Base-by-base conservation (phyloP, 2,888 invertebrate genomes). In the Podotricha telesiphe region DNA sequence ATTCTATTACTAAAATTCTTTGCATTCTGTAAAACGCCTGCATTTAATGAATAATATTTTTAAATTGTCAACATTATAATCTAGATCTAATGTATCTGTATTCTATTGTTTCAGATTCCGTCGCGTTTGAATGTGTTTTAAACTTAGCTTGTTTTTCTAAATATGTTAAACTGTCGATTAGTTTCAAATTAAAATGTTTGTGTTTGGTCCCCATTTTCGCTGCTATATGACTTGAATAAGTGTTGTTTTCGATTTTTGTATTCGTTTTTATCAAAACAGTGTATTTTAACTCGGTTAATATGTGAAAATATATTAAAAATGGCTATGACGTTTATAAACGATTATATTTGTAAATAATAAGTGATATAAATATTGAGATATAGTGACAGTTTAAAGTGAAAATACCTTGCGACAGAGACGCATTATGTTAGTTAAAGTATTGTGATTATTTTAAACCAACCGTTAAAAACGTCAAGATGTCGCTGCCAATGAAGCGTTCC, bases 401-500 rank as follows among this genome's bases (percentile, higher is more conserved):
- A 50, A 2, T 73, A 71, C 63, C 55, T 55, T 69, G 86, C 83
- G 85, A 79, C 61, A 86, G 76, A 78, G 85, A 86, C 84, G 84
- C 81, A 74, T 67, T 59, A 76, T 80, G 77, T 70, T 77, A 28
- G 34, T 69, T 48, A 15, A 55, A 45, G 58, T 15, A 37, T 69
- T 70, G 64, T 70, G 56, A 50, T 48, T n/a, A n/a, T n/a, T 28
- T 64, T 19, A 51, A 65, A 58, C 45, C 50, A 45, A 42, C 17
- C 22, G 58, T 67, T 22, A 37, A 65, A 61, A 53, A 58, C 66
- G 55, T 66, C 65, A 70, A 79, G 11, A 91, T 91, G 90, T 88
- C 92, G 75, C 79, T 83, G 75, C 94, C 94, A 3, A 95, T 95
- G 88, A 94, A 95, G 82, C 93, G 95, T 58, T 95, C 95, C 48